A percentile compares a stretch with the other conserved stretches of the same genome.
phyloP scores from a whole-genome alignment of 1,140 invertebrate species.

The Hormaphis cornu region DNA sequence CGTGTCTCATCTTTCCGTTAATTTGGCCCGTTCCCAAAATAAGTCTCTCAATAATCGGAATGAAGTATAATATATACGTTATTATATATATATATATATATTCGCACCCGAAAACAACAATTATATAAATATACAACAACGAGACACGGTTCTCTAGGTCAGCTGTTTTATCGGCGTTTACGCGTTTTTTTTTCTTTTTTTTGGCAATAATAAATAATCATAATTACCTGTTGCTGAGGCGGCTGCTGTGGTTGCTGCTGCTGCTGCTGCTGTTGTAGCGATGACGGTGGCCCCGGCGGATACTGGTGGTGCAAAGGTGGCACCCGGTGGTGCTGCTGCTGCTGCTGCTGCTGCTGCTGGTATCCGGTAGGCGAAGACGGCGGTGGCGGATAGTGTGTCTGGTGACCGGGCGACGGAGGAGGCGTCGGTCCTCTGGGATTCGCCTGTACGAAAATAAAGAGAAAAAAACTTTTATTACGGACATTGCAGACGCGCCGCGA shows the following conservation, averaged over 20 bases:
- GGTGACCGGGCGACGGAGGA: constrained; percentile 33
- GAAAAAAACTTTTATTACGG: constrained; percentile 8
- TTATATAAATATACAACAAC: not conserved
- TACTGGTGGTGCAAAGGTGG: constrained; percentile 21
- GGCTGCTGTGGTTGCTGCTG: constrained; percentile 37
- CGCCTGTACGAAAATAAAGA: not conserved
- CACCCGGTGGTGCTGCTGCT: constrained; percentile 25
- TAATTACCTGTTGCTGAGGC: constrained; percentile 42
- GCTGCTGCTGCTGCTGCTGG: constrained; percentile 18
- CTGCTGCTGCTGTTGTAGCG: constrained; percentile 35
- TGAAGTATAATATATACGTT: too few relatives aligned
- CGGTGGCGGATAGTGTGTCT: constrained; percentile 34
- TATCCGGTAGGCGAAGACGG: constrained; percentile 24
- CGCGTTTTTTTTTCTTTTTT: not conserved
- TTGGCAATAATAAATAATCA: too few relatives aligned
- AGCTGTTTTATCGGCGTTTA: not conserved
- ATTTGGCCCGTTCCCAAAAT: constrained; percentile 16
- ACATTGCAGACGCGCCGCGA: not conserved
- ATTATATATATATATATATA: too few relatives aligned
- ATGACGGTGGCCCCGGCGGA: constrained; percentile 27
- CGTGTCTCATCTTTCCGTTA: not conserved
- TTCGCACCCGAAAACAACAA: not conserved
- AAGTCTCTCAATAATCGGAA: not conserved
- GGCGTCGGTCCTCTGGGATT: constrained; percentile 27
- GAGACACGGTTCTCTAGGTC: constrained; percentile 2